A percentile compares a stretch with the other conserved stretches of the same genome.
These are phyloP conservation scores for Serinus canaria DNA, from an alignment of 2,113 vertebrate genomes.

Conservation along the genomic window DNA sequence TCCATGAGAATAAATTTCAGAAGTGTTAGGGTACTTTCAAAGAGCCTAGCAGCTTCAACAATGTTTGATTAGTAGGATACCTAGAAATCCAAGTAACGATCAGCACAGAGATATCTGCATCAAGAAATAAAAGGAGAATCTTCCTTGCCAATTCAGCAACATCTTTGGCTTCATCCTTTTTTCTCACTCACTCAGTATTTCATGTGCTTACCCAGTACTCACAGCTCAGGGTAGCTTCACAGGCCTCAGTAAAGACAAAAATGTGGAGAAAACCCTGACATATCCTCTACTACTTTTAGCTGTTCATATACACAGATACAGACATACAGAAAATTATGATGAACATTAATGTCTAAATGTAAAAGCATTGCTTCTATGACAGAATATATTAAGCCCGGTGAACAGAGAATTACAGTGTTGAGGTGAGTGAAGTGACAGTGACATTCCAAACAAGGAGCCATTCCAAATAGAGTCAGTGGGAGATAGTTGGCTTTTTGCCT, in stretches of 20 bases:
- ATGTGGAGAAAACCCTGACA: not conserved
- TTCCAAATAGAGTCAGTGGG: not conserved
- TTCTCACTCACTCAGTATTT: not conserved
- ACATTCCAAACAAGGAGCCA: not conserved
- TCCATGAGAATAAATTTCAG: rapidly evolving
- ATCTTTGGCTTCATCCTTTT: not conserved
- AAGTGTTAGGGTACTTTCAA: not conserved
- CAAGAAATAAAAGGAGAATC: not conserved
- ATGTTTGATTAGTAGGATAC: not conserved
- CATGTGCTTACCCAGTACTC: not conserved
- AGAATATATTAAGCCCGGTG: not conserved
- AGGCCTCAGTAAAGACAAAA: not conserved
- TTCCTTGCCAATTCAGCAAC: not conserved
- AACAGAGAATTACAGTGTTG: not conserved
- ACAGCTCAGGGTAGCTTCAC: not conserved
- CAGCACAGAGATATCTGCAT: not conserved
- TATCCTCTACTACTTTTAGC: not conserved
- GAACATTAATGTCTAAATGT: not conserved
- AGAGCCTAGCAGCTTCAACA: not conserved
- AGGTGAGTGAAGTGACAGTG: not conserved
- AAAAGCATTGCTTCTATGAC: not conserved
- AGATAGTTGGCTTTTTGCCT: not conserved
- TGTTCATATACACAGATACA: not conserved
- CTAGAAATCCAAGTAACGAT: not conserved
- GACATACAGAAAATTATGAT: not conserved